Percentiles rank a stretch among this genome's conserved stretches.
Conservation (phyloP, 2,888 invertebrate genomes). For the Yponomeuta cagnagella region DNA sequence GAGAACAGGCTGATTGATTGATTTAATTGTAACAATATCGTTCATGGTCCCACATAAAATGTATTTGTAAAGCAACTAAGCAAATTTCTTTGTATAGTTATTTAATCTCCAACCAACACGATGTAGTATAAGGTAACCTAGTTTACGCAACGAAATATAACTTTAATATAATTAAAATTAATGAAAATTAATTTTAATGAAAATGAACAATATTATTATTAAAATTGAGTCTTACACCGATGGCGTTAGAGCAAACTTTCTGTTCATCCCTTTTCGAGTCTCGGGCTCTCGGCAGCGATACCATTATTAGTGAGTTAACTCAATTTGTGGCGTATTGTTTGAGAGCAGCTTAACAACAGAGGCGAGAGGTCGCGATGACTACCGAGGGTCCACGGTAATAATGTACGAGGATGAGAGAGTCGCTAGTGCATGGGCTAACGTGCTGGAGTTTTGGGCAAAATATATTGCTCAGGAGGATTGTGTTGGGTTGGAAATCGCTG, state of each 20-base stretch:
- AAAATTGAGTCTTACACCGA: too few species aligned
- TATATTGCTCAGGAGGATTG: neutral
- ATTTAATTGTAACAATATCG: too few species aligned
- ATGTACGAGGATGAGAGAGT: neutral
- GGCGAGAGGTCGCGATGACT: conserved; percentile 60
- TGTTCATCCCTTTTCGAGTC: conserved; percentile 28
- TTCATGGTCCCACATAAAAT: too few species aligned
- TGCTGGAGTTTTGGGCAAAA: neutral
- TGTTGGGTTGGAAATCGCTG: neutral
- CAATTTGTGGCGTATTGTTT: conserved; percentile 75
- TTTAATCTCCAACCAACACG: too few species aligned
- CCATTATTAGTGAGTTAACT: conserved; percentile 74
- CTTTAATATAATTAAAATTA: too few species aligned
- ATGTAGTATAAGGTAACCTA: too few species aligned
- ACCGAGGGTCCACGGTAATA: conserved; percentile 42
- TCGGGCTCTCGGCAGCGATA: conserved; percentile 58
- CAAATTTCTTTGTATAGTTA: too few species aligned
- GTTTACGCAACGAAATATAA: too few species aligned
- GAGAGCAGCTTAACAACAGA: conserved; percentile 72
- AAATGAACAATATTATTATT: too few species aligned
- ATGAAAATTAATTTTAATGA: too few species aligned
- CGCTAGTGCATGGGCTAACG: neutral
- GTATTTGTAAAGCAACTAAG: too few species aligned
- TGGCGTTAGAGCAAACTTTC: neutral
- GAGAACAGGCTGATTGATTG: too few species aligned